These are phyloP conservation scores for Morus bassanus DNA, from an alignment of 2,797 vertebrate genomes.

Conservation along the genomic window DNA sequence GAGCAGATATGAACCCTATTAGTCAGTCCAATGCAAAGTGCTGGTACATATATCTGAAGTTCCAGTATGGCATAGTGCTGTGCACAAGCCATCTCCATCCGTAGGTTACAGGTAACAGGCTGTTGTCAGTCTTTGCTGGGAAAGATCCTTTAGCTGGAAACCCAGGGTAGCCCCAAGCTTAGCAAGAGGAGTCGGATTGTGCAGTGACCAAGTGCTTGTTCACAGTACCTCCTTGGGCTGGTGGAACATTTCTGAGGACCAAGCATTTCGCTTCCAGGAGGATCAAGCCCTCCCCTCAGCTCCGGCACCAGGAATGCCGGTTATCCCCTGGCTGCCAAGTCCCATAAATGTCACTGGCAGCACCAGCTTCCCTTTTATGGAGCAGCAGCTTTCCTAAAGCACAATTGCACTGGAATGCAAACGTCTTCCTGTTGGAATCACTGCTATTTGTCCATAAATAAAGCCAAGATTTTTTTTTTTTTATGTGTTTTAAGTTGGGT, in stretches of 20 bases:
- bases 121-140: neutral
- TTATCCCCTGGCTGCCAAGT: neutral
- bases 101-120: neutral
- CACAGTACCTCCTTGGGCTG: neutral
- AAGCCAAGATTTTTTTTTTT: neutral
- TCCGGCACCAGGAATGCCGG: neutral
- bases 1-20: neutral
- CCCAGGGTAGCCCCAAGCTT: neutral
- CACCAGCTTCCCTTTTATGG: neutral
- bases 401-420: neutral
- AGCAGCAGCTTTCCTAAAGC: conserved; percentile 13
- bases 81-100: neutral
- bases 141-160: neutral
- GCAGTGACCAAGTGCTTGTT: neutral
- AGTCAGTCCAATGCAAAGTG: neutral
- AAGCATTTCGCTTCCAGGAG: neutral
- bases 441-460: conserved; percentile 9
- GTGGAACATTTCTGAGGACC: neutral
- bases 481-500: neutral
- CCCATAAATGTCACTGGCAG: neutral
- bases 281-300: fast-evolving
- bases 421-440: neutral
- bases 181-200: neutral
- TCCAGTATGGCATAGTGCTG: neutral
- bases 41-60: neutral